Base-by-base conservation (phyloP, 2,888 invertebrate species). In the Nesidiocoris tenuis region DNA sequence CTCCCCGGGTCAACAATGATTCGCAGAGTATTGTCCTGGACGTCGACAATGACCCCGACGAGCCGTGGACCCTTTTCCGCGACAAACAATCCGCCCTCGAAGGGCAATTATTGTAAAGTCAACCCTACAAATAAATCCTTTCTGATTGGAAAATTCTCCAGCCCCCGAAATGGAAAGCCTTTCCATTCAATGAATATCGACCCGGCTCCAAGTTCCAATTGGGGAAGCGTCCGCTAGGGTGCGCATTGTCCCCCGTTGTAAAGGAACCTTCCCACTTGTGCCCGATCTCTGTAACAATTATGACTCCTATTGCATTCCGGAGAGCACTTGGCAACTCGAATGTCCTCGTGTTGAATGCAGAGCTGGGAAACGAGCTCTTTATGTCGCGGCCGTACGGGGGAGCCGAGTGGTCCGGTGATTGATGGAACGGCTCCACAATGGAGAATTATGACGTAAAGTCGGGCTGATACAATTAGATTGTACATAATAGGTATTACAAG, bases 91-190 rank as follows among this genome's bases (percentile, higher is more conserved):
- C 12, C 67, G 55, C 54, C 55, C 61, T 18, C 23, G 65, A 24
- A 65, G 64, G 65, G 74, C 74, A 74, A 74, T 74, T 74, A 74
- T 74, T 74, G 64, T 64, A 64, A 65, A 74, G 74, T 74, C 74
- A 74, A 74, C 74, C 74, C 74, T 56, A 74, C 74, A 74, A 74
- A 74, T 74, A 65, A 74, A 74, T 74, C 74, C 74, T 74, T 64
- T 74, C 55, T 74, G 64, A 74, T 74, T 74, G 64, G 64, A 74
- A 74, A 74, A 74, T 74, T 74, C 39, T 39, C 5, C 39, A 39
- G 39, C 39, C 18, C 65, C 57, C 64, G 74, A 55, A 72, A 61
- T 57, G 70, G 57, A 23, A 57, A 39, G 23, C 65, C 23, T 39
- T 12, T 39, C 39, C 12, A 39, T 67, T 67, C 67, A 67, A 67